phyloP scores from a whole-genome alignment of 2,888 invertebrate genomes.

The Cheilosia impressa region DNA sequence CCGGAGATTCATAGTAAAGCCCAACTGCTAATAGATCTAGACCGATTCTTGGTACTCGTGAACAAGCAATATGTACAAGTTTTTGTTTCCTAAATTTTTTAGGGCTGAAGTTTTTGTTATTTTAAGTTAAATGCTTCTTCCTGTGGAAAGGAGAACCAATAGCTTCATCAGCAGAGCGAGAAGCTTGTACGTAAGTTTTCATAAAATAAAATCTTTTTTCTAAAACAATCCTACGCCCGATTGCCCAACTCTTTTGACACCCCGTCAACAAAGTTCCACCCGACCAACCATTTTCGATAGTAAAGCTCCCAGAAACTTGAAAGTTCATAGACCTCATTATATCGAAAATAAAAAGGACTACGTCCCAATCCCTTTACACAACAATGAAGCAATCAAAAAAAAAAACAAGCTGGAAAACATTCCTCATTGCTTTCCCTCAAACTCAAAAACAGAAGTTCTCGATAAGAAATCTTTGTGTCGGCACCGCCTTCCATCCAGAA shows the following conservation, averaged over 20 bases:
- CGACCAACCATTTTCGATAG: slow-evolving; percentile 1
- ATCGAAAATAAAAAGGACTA: slow-evolving; percentile 6
- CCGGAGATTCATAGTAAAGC: no score
- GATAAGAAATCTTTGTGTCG: slow-evolving; percentile 14
- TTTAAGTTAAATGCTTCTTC: no score
- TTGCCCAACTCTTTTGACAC: slow-evolving; percentile 26
- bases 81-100: no score
- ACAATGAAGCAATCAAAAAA: not conserved
- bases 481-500: slow-evolving; percentile 12
- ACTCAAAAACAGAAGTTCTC: not conserved
- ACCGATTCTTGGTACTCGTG: no score
- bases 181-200: no score
- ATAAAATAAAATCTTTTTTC: no score
- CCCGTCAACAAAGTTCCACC: slow-evolving; percentile 5
- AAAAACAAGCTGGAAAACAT: not conserved
- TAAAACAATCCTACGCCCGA: not conserved
- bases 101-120: no score
- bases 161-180: no score
- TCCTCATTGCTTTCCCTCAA: not conserved
- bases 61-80: no score
- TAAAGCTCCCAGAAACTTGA: not conserved
- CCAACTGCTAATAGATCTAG: no score
- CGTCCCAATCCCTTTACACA: not conserved
- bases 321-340: slow-evolving; percentile 27
- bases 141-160: no score